phyloP scores from a whole-genome alignment of 2,888 invertebrate species.

The Caenorhabditis virilis region DNA sequence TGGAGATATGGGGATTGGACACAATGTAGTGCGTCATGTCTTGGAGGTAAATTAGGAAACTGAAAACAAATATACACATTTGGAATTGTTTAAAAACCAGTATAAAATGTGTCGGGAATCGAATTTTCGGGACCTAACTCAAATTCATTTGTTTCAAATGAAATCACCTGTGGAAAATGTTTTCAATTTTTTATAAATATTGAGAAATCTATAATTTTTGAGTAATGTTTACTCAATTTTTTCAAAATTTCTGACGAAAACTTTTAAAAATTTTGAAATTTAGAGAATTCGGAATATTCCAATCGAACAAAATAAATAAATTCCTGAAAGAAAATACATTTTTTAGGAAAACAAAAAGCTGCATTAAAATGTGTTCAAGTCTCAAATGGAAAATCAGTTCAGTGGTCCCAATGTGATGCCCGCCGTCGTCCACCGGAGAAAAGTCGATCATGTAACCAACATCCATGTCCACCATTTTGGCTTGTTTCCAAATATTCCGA shows the following conservation, averaged over 20 bases:
- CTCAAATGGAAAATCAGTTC: slow-evolving; percentile 79
- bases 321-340: too few relatives aligned
- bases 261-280: too few relatives aligned
- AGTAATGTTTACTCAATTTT: too few relatives aligned
- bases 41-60: slow-evolving; percentile 74
- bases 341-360: slow-evolving; percentile 63
- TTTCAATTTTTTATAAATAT: too few relatives aligned
- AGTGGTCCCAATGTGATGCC: slow-evolving; percentile 85
- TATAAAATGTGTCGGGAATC: too few relatives aligned
- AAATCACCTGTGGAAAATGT: too few relatives aligned
- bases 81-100: slow-evolving; percentile 39
- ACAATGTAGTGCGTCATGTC: slow-evolving; percentile 91
- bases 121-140: too few relatives aligned
- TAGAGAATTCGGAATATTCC: too few relatives aligned
- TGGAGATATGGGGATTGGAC: slow-evolving; percentile 67
- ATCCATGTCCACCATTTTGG: slow-evolving; percentile 87
- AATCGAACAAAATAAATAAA: too few relatives aligned
- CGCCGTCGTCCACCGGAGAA: slow-evolving; percentile 86
- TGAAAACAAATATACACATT: not conserved
- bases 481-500: slow-evolving; percentile 51
- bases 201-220: too few relatives aligned
- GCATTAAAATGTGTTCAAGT: slow-evolving; percentile 56
- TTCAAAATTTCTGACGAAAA: too few relatives aligned
- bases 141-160: too few relatives aligned
- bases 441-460: slow-evolving; percentile 86